Percentiles rank a stretch among this genome's conserved stretches.
phyloP scores from a whole-genome alignment of 2,797 vertebrate genomes.

The Pogonophryne albipinna region DNA sequence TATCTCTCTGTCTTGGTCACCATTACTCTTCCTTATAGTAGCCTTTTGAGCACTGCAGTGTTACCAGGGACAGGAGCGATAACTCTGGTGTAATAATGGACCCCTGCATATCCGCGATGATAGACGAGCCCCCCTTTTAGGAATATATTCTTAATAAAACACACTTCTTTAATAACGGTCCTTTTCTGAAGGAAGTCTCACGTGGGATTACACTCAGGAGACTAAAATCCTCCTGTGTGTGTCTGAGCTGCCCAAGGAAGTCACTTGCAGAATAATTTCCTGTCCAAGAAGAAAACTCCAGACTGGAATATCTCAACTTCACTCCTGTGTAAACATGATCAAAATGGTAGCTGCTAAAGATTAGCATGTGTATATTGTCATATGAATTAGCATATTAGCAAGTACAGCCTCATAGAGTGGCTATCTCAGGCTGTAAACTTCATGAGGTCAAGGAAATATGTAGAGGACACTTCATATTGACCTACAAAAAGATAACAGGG shows the following conservation, averaged over 20 bases:
- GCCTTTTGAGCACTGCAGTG: conserved; percentile 78
- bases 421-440: too few species aligned
- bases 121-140: conserved; percentile 65
- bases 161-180: conserved; percentile 63
- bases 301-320: neutral
- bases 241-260: conserved; percentile 33
- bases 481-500: too few species aligned
- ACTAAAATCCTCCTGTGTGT: conserved; percentile 26
- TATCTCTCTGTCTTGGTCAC: conserved; percentile 77
- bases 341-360: too few species aligned
- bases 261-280: conserved; percentile 41
- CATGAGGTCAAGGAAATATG: too few species aligned
- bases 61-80: conserved; percentile 77
- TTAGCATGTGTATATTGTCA: too few species aligned
- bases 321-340: too few species aligned
- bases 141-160: conserved; percentile 77
- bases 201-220: conserved; percentile 35
- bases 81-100: conserved; percentile 84
- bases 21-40: conserved; percentile 83
- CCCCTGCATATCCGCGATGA: conserved; percentile 73
- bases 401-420: too few species aligned
- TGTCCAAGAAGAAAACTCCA: conserved; percentile 10
- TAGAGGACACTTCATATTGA: too few species aligned
- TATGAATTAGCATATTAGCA: too few species aligned
- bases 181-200: conserved; percentile 43